A percentile compares a stretch with the other conserved stretches of the same genome.
Conservation (phyloP, 2,888 invertebrate genomes). For the Holacanthella duospinosa region DNA sequence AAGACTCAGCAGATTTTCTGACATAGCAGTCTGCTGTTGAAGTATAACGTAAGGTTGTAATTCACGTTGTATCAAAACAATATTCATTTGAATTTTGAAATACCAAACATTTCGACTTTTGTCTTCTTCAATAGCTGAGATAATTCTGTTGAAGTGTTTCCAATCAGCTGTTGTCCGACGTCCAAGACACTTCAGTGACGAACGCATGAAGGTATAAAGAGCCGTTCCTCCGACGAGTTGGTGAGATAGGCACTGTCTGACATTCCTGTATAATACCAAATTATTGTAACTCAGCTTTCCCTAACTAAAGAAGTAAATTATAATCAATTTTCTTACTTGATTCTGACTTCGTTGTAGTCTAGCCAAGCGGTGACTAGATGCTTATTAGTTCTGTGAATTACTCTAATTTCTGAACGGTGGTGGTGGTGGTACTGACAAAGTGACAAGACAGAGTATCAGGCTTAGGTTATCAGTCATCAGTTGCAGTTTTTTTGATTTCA, state of each 20-base stretch:
- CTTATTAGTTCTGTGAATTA: constrained; percentile 18
- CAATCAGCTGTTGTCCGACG: constrained; percentile 45
- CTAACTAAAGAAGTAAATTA: constrained; percentile 3
- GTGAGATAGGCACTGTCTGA: constrained; percentile 60
- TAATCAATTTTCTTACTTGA: constrained; percentile 8
- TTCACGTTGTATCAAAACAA: too few species aligned
- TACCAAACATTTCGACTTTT: too few species aligned
- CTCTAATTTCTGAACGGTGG: constrained; percentile 24
- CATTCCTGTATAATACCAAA: constrained; percentile 50
- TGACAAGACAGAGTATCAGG: constrained; percentile 38
- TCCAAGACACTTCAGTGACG: constrained; percentile 45
- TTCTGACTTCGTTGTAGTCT: constrained; percentile 18
- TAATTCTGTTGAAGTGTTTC: too few species aligned
- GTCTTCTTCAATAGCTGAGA: too few species aligned
- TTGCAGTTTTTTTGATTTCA: constrained; percentile 40
- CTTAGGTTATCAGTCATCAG: too few species aligned
- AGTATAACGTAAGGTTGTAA: too few species aligned
- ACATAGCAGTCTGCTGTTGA: constrained; percentile 51
- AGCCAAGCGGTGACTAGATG: constrained; percentile 25
- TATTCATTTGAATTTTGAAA: too few species aligned
- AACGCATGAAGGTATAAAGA: constrained; percentile 67
- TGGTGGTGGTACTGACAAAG: too few species aligned
- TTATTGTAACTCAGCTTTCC: too few species aligned
- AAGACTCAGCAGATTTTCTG: constrained; percentile 58
- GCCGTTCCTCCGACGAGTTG: constrained; percentile 69